Conservation (phyloP, 2,113 vertebrate species). For the Zingel zingel region DNA sequence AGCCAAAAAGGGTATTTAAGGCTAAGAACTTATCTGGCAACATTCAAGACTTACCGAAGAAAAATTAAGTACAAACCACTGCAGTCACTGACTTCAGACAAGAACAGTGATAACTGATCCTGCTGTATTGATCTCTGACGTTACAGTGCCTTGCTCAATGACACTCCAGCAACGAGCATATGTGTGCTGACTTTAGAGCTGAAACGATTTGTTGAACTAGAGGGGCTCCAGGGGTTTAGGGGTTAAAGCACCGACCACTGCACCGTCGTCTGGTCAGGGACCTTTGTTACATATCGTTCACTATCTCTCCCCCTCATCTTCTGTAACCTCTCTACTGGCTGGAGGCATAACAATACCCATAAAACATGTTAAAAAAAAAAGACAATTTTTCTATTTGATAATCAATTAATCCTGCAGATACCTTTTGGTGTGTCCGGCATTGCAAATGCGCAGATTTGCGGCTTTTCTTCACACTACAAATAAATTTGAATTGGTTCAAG, state of each 20-base stretch:
- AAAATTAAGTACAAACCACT: neutral
- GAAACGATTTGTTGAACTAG: neutral
- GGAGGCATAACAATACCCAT: neutral
- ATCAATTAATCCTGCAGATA: neutral
- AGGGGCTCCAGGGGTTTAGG: no score
- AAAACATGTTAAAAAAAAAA: neutral
- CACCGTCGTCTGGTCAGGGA: neutral
- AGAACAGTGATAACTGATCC: neutral
- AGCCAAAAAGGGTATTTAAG: constrained; percentile 67
- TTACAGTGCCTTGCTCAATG: neutral
- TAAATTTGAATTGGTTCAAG: neutral
- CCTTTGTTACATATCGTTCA: neutral
- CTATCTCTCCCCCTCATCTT: neutral
- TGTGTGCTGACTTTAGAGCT: neutral
- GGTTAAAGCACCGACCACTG: neutral
- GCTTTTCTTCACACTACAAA: no score
- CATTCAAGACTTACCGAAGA: constrained; percentile 3
- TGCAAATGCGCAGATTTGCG: neutral
- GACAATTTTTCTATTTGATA: neutral
- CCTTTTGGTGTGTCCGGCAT: no score
- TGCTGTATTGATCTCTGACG: neutral
- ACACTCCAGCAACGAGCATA: neutral
- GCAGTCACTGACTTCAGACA: neutral
- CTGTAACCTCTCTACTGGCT: neutral
- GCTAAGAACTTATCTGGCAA: constrained; percentile 53